Evolutionary conservation across 2,888 invertebrate genomes (phyloP).

Genomic region (Sycophila texana): DNA sequence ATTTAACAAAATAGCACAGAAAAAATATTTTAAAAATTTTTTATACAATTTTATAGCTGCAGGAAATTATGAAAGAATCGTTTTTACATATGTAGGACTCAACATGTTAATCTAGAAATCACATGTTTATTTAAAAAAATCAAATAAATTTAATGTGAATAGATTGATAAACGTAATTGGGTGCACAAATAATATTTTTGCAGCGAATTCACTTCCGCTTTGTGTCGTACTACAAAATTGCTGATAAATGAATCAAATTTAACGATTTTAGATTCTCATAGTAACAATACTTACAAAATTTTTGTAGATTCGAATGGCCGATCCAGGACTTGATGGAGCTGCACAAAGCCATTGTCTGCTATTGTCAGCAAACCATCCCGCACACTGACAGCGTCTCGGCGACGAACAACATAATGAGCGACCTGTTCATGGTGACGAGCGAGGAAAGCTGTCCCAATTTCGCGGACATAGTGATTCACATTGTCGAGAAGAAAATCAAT

Average conservation of each 20-base stretch:
- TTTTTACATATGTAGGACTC: too few species aligned
- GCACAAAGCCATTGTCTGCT: conserved; percentile 62
- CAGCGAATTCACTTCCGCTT: too few species aligned
- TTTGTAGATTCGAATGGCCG: conserved; percentile 69
- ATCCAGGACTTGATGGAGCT: conserved; percentile 63
- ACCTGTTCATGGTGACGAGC: conserved; percentile 61
- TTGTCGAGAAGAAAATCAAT: conserved; percentile 66
- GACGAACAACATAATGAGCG: conserved; percentile 64
- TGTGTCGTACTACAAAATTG: not conserved
- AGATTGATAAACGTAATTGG: too few species aligned
- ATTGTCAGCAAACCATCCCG: conserved; percentile 64
- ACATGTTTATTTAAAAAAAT: not conserved
- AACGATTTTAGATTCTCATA: not conserved
- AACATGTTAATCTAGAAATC: conserved; percentile 11
- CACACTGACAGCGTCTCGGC: conserved; percentile 59
- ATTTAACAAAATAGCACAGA: too few species aligned
- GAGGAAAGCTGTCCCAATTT: conserved; percentile 62
- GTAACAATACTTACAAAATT: not conserved
- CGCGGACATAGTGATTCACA: conserved; percentile 66
- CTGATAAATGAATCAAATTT: not conserved
- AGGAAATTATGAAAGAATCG: too few species aligned
- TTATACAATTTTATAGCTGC: too few species aligned
- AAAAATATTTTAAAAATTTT: too few species aligned
- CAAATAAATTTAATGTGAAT: not conserved
- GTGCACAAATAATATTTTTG: too few species aligned